Evolutionary conservation across 2,113 vertebrate genomes (phyloP).

Genomic region (Sceloporus tristichus): DNA sequence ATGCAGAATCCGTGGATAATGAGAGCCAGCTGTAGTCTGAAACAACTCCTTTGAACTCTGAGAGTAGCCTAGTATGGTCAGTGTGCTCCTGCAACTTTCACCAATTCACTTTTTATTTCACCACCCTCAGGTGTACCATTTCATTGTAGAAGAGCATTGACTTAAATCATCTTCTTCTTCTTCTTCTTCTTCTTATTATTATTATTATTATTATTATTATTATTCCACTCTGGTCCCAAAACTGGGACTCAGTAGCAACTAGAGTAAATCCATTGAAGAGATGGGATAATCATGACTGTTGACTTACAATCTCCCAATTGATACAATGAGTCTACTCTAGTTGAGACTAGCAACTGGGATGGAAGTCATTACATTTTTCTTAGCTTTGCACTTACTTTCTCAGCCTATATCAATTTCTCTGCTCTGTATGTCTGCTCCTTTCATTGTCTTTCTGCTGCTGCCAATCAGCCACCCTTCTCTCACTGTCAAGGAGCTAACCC

Average conservation of each 20-base stretch:
- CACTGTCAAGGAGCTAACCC: background rate
- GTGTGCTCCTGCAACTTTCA: conserved; percentile 42
- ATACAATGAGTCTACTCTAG: too few relatives aligned
- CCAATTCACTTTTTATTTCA: conserved; percentile 48
- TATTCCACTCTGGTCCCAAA: too few relatives aligned
- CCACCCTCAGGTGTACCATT: conserved; percentile 61
- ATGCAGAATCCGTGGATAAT: background rate
- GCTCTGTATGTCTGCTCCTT: conserved; percentile 50
- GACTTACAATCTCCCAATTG: too few relatives aligned
- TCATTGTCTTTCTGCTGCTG: conserved; percentile 51
- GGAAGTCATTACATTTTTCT: conserved; percentile 42
- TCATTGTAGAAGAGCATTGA: conserved; percentile 55
- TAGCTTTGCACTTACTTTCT: background rate
- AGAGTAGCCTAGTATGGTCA: conserved; percentile 31
- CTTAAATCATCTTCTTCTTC: background rate
- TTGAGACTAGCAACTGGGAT: too few relatives aligned
- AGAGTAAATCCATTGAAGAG: too few relatives aligned
- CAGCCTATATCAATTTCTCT: too few relatives aligned
- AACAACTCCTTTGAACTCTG: too few relatives aligned
- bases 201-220: too few relatives aligned
- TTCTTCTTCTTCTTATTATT: too few relatives aligned
- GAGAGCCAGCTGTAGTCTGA: background rate
- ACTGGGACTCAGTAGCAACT: too few relatives aligned
- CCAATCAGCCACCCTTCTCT: background rate
- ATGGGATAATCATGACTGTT: too few relatives aligned